A percentile compares a stretch with the other conserved stretches of the same genome.
These are phyloP conservation scores for Gorsachius magnificus DNA, from an alignment of 2,797 vertebrate species.

Conservation along the genomic window DNA sequence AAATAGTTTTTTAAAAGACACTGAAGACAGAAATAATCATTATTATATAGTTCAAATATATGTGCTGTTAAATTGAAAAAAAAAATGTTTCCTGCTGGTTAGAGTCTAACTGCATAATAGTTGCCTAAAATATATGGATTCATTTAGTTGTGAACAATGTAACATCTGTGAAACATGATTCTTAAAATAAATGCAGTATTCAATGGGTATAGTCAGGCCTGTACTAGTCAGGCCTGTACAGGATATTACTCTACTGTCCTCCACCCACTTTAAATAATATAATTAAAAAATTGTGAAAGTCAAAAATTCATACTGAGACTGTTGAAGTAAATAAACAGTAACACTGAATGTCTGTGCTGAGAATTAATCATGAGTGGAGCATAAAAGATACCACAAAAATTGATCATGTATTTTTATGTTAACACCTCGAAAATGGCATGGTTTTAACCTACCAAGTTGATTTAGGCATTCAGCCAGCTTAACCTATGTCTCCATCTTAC, in stretches of 20 bases:
- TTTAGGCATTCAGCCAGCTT: not conserved
- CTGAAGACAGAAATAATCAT: not conserved
- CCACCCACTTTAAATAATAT: constrained; percentile 7
- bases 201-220: not conserved
- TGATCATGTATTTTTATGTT: not conserved
- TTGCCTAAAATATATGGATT: constrained; percentile 24
- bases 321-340: not conserved
- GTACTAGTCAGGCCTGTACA: not conserved
- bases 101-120: constrained; percentile 5
- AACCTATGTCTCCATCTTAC: not conserved
- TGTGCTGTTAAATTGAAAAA: not conserved
- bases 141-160: constrained; percentile 46
- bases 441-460: not conserved
- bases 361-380: not conserved
- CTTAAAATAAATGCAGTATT: constrained; percentile 53
- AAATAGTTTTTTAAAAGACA: not conserved
- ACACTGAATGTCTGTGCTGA: not conserved
- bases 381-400: not conserved
- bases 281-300: not conserved
- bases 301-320: not conserved
- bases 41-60: not conserved
- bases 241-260: constrained; percentile 38
- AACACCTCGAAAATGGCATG: not conserved
- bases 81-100: not conserved
- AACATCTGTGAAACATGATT: constrained; percentile 45